Conservation (phyloP, 2,888 invertebrate species). For the Lomographa bimaculata region DNA sequence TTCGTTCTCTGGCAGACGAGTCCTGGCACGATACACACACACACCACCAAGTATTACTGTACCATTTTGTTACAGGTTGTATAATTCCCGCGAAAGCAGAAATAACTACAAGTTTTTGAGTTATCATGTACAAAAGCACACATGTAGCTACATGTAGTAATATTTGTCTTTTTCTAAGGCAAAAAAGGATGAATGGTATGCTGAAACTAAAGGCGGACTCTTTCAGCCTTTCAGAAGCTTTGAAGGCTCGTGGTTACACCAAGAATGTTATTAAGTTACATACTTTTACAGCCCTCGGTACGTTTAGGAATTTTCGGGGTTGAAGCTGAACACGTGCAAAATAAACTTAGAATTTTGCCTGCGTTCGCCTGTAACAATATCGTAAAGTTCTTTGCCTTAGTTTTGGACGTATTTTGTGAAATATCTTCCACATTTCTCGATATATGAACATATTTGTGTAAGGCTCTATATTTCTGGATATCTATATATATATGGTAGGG, state of each 20-base stretch:
- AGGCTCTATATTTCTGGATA: not conserved
- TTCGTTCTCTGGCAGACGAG: too few species aligned
- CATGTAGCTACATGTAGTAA: too few species aligned
- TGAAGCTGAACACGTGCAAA: constrained; percentile 22
- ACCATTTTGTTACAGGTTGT: too few species aligned
- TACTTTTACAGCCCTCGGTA: constrained; percentile 47
- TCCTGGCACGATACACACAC: too few species aligned
- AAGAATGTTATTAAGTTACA: constrained; percentile 50
- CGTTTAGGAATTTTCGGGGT: constrained; percentile 46
- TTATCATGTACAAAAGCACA: too few species aligned
- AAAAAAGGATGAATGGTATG: constrained; percentile 37
- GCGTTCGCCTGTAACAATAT: constrained; percentile 9
- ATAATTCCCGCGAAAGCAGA: too few species aligned
- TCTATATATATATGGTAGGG: too few species aligned
- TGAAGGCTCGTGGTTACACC: constrained; percentile 39
- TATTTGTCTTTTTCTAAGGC: constrained; percentile 20
- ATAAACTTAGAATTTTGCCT: constrained; percentile 35
- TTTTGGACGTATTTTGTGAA: constrained; percentile 9
- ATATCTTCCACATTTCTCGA: constrained; percentile 8
- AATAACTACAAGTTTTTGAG: too few species aligned
- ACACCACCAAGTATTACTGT: too few species aligned
- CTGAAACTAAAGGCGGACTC: constrained; percentile 42
- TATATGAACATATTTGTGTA: not conserved
- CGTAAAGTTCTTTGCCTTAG: constrained; percentile 7
- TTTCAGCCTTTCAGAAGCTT: constrained; percentile 38